Evolutionary conservation across 2,797 vertebrate genomes (phyloP), one percentile per base, ranked within the genome.

Genomic region (Hippopotamyrus pictus): DNA sequence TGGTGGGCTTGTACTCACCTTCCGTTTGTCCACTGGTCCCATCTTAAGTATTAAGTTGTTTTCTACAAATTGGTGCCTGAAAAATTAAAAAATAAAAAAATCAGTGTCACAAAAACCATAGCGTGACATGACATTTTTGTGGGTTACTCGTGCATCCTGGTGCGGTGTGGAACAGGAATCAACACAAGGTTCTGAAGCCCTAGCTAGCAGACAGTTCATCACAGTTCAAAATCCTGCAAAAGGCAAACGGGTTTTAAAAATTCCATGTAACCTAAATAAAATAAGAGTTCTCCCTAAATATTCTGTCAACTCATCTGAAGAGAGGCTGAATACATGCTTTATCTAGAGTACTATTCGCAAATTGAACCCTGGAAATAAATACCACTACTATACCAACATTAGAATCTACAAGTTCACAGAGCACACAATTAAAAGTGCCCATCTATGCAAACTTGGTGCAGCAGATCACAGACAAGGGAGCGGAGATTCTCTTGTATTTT

Each of bases 21-120:
- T 99, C 92, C 99, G 96, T 95, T 99, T 99, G 95, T 99, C 99
- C 91, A 99, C 99, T 89, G 99, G 99, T 90, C 99, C 99, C 99
- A 99, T 99, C 96, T 99, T 99, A 91, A 99, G 95, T 92, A 99
- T 99, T 94, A 99, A 96, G 93, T 99, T 99, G 94, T 99, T 99
- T 94, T 99, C 98, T 96, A 99, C 98, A 97, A 99, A 99, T 93
- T 98, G 98, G 93, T 99, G 98, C 99, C 99, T 99, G 94, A 90
- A 86, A 92, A 92, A 37, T 22, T 73, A 46, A n/a, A 53, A 89
- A 2, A 54, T 0, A 65, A 51, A 76, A 73, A 29, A 51, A 11
- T 25, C 7, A 37, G 46, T 88, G 22, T 5, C 3, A 62, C 5
- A 79, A 22, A 59, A 29, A 54, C 50, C 17, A 25, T 54, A 54